Percentiles rank a stretch among this genome's conserved stretches.
These are phyloP conservation scores for Cataglyphis hispanica DNA, from an alignment of 1,140 invertebrate species.

Conservation along the genomic window DNA sequence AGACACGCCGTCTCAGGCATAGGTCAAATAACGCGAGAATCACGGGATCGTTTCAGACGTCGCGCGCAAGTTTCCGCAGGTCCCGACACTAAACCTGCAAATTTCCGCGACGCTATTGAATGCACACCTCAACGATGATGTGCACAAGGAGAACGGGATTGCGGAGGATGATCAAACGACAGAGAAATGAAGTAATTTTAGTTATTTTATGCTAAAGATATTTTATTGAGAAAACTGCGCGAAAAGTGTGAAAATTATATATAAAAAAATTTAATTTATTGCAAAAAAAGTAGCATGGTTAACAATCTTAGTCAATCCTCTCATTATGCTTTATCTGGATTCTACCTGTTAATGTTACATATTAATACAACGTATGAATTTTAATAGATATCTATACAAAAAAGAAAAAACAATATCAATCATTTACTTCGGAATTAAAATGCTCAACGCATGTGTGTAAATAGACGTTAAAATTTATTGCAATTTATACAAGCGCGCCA, in stretches of 20 bases:
- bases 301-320: not conserved
- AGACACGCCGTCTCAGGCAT: constrained; percentile 56
- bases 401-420: constrained; percentile 20
- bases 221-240: not conserved
- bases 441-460: not conserved
- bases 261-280: not conserved
- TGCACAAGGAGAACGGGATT: constrained; percentile 2
- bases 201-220: not conserved
- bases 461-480: constrained; percentile 1
- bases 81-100: constrained; percentile 32
- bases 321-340: not conserved
- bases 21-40: constrained; percentile 56
- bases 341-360: not conserved
- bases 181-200: not conserved
- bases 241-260: not conserved
- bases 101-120: constrained; percentile 52
- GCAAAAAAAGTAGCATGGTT: not conserved
- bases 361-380: not conserved
- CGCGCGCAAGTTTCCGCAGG: constrained; percentile 49
- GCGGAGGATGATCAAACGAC: constrained; percentile 30
- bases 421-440: constrained; percentile 15
- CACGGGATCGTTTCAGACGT: constrained; percentile 54
- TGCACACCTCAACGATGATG: constrained; percentile 39
- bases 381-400: constrained; percentile 26
- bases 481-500: constrained; percentile 13